phyloP scores from a whole-genome alignment of 2,113 vertebrate species.

The Bubo scandiacus region DNA sequence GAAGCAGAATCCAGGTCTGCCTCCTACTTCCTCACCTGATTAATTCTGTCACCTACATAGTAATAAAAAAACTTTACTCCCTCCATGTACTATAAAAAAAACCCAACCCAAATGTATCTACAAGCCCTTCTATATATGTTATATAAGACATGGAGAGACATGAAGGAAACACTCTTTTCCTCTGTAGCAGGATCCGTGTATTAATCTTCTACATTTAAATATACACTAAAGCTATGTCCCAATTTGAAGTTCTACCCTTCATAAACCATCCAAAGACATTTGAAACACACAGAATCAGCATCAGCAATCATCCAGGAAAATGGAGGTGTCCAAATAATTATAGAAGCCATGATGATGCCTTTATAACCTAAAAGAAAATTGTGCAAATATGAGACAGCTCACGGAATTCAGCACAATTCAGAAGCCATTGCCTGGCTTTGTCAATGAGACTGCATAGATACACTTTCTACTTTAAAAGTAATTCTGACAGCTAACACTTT shows the following conservation, averaged over 20 bases:
- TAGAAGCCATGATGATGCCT: neutral
- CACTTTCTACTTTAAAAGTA: neutral
- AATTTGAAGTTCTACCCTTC: neutral
- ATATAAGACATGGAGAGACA: neutral
- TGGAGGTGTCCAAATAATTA: neutral
- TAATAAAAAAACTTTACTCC: neutral
- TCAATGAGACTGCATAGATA: neutral
- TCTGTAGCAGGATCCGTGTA: neutral
- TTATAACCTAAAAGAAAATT: neutral
- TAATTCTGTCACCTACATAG: neutral
- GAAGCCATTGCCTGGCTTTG: neutral
- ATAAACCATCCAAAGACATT: neutral
- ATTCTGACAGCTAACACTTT: neutral
- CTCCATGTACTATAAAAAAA: neutral
- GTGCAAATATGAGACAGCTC: neutral
- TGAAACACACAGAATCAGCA: neutral
- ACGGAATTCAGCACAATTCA: neutral
- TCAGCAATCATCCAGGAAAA: neutral
- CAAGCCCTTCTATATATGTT: neutral
- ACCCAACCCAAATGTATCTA: neutral
- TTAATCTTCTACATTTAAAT: neutral
- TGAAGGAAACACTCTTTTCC: neutral
- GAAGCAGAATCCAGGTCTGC: neutral
- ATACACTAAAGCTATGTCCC: neutral
- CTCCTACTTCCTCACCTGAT: neutral